phyloP scores from a whole-genome alignment of 2,797 vertebrate genomes.

The Todus mexicanus region DNA sequence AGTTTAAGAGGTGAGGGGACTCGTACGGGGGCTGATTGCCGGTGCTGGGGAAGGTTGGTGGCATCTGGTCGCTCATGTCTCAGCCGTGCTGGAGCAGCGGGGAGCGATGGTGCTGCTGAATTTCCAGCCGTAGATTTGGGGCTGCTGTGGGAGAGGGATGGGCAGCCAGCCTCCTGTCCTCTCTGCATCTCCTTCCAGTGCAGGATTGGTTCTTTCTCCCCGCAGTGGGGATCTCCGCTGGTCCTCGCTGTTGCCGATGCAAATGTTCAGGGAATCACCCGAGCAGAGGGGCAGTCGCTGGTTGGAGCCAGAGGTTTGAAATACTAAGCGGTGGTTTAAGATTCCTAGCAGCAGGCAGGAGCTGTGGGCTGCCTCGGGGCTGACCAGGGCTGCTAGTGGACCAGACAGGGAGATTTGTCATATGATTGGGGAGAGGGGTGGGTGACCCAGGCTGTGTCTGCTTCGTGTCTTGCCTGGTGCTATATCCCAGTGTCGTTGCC shows the following conservation, averaged over 20 bases:
- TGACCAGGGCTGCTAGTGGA: fast-evolving
- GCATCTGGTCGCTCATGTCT: background rate
- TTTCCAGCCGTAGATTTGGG: background rate
- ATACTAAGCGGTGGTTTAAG: background rate
- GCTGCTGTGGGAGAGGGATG: background rate
- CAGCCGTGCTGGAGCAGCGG: fast-evolving
- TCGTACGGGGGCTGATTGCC: background rate
- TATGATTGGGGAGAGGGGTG: background rate
- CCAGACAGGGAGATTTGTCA: fast-evolving
- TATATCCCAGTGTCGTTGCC: fast-evolving
- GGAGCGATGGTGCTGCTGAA: fast-evolving
- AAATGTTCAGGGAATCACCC: background rate
- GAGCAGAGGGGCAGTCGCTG: fast-evolving
- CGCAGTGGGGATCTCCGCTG: fast-evolving
- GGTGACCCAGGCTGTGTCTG: background rate
- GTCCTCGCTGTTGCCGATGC: fast-evolving
- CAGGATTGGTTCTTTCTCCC: background rate
- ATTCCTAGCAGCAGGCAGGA: background rate
- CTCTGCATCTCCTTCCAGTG: background rate
- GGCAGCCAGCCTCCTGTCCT: background rate
- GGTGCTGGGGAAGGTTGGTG: background rate
- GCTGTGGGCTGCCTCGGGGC: background rate
- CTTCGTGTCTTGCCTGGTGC: fast-evolving
- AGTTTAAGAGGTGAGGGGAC: fast-evolving
- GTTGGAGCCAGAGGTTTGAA: background rate